Evolutionary conservation across 2,797 vertebrate species (phyloP).

Genomic region (Propithecus deckenii): DNA sequence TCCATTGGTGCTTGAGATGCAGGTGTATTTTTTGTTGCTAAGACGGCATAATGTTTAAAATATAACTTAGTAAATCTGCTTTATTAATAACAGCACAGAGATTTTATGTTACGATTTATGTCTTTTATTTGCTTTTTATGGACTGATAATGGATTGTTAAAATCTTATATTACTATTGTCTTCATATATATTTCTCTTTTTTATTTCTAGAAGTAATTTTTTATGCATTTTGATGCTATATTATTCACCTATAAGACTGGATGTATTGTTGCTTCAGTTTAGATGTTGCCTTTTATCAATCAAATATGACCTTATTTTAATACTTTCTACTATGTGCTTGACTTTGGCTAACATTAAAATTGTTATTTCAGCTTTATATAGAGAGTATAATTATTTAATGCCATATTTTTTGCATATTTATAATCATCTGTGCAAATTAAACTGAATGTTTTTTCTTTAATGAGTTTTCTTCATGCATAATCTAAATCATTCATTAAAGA

Average conservation of each 20-base stretch:
- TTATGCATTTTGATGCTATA: neutral
- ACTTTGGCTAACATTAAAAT: neutral
- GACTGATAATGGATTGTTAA: neutral
- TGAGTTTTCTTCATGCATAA: neutral
- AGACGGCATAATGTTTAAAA: slow-evolving; percentile 1
- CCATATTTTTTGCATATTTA: neutral
- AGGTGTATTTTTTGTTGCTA: neutral
- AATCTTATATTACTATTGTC: neutral
- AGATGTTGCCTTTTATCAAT: neutral
- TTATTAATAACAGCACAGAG: neutral
- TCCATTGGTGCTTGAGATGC: neutral
- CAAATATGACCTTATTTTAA: neutral
- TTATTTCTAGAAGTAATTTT: neutral
- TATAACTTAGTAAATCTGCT: neutral
- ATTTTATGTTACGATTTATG: neutral
- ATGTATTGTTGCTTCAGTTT: neutral
- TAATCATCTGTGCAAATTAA: neutral
- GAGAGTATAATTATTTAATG: neutral
- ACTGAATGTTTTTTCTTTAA: neutral
- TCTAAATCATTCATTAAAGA: slow-evolving; percentile 36
- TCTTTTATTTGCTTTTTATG: slow-evolving; percentile 14
- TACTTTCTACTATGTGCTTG: neutral
- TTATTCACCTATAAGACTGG: neutral
- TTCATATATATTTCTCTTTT: slow-evolving; percentile 11
- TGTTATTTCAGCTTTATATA: neutral